Base-by-base conservation (phyloP, 2,888 invertebrate genomes). In the Thera obeliscata region DNA sequence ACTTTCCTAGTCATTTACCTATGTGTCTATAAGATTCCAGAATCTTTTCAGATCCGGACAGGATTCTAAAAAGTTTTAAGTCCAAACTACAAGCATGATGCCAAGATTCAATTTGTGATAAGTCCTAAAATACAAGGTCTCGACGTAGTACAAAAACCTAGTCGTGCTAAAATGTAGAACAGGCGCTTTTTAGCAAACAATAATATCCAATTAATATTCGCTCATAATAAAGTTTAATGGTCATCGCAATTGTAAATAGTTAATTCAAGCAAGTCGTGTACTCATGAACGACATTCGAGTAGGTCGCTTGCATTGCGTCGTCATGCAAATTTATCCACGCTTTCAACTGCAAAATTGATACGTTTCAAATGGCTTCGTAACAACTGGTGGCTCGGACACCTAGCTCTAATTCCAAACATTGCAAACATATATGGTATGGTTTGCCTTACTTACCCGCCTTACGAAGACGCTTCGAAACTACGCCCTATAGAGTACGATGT, bases 271-370 rank as follows among this genome's bases (percentile, higher is more conserved):
- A 79, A 81, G 76, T 79, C 77, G 71, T 70, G 57, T 66, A 73
- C 68, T 70, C 71, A 73, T 76, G 70, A 70, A 74, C 74, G 68
- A 69, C 72, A 68, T 64, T 72, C 74, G 71, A 78, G 73, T 69
- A 74, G 78, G 78, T 81, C 68, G 75, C 80, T 80, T 81, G 80
- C 79, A 85, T 77, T 80, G 80, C 83, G 80, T 80, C 81, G 83
- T 82, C 82, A 83, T 85, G 84, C 83, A 86, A 86, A 88, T 88
- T 87, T 85, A 88, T 82, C 79, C 71, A 80, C 81, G 81, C 78
- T 81, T 81, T 81, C 81, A 82, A 81, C 81, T 81, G 85, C 84
- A 88, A 89, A 71, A 88, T 87, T 89, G 86, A 88, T 88, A 89
- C 79, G 83, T 81, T 85, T 81, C 71, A 80, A 84, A 85, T 80